Conservation (phyloP, 2,797 vertebrate genomes). For the Chiloscyllium punctatum region DNA sequence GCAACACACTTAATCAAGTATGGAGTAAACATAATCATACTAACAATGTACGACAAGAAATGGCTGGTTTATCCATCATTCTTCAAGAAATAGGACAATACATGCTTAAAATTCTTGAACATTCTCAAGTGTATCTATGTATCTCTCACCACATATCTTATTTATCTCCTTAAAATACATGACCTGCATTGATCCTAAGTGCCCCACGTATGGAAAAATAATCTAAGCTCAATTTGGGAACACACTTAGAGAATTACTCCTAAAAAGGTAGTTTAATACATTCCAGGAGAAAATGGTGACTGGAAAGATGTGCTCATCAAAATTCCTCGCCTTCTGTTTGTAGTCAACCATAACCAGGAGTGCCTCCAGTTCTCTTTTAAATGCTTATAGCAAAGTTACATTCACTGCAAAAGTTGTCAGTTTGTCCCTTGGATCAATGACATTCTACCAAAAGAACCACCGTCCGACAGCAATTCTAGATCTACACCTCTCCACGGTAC, state of each 20-base stretch:
- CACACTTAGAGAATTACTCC: neutral
- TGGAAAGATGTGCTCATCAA: neutral
- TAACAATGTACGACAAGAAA: neutral
- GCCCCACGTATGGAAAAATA: neutral
- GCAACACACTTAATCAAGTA: neutral
- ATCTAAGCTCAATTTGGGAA: neutral
- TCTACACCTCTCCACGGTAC: neutral
- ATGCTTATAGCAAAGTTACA: neutral
- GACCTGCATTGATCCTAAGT: neutral
- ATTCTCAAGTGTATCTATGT: neutral
- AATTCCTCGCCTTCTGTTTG: neutral
- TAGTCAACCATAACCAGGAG: neutral
- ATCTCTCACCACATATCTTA: neutral
- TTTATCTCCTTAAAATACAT: neutral
- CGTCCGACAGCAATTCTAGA: neutral
- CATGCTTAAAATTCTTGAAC: neutral
- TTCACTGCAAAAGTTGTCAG: neutral
- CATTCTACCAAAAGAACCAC: neutral
- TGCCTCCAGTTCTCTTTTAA: neutral
- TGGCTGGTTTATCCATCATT: neutral
- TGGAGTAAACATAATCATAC: neutral
- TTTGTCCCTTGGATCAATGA: neutral
- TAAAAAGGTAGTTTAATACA: neutral
- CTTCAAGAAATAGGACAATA: neutral
- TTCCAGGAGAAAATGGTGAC: neutral